A percentile compares a stretch with the other conserved stretches of the same genome.
These are phyloP conservation scores for Tachyglossus aculeatus DNA, from an alignment of 2,797 vertebrate species.

Conservation along the genomic window DNA sequence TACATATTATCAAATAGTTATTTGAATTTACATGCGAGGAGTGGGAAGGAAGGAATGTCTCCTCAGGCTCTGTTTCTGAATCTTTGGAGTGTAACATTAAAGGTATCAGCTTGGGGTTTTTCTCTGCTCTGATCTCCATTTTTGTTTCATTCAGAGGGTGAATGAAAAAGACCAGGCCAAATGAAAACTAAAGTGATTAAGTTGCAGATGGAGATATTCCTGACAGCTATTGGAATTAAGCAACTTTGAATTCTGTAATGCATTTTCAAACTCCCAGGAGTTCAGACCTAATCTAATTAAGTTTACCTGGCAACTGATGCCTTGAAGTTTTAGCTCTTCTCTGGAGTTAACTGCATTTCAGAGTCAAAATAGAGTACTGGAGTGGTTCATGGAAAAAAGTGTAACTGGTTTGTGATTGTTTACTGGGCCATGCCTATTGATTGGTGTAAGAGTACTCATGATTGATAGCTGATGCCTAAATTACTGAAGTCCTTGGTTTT, in stretches of 20 bases:
- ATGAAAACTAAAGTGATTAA: neutral
- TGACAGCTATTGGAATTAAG: neutral
- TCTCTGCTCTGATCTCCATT: neutral
- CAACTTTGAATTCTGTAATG: neutral
- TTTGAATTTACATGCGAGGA: no score
- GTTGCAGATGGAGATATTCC: neutral
- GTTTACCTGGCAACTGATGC: neutral
- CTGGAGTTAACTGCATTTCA: neutral
- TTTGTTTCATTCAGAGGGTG: neutral
- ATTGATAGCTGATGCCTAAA: no score
- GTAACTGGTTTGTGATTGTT: neutral
- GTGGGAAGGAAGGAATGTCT: no score
- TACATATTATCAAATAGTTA: no score
- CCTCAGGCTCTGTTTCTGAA: no score
- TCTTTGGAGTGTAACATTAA: no score
- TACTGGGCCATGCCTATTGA: neutral
- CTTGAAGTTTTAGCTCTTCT: no score
- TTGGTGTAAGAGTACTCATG: no score
- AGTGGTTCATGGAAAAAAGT: no score
- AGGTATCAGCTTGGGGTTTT: no score
- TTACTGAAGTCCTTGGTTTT: no score
- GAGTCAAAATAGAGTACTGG: no score
- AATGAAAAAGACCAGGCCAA: neutral
- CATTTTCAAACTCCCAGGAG: neutral
- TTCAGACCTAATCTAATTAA: neutral